Percentiles rank a stretch among this genome's conserved stretches.
Evolutionary conservation across 2,888 invertebrate species (phyloP).

Genomic region (Drosophila atroscutellata): DNA sequence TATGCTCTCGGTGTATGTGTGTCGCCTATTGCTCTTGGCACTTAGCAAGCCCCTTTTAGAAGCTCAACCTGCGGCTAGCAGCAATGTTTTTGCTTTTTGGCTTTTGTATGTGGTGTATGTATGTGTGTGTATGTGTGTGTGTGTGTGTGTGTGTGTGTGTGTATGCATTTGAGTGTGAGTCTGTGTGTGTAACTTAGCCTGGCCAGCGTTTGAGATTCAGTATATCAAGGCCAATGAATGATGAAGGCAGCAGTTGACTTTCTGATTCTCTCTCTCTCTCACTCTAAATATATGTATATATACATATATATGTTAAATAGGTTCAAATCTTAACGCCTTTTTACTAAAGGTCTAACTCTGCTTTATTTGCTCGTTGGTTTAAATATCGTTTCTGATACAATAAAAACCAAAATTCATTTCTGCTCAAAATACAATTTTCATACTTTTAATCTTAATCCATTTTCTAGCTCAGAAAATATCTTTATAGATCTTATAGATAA

Average conservation of each 20-base stretch:
- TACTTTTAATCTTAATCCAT: not conserved
- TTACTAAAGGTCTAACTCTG: not conserved
- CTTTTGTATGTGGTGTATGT: conserved; percentile 5
- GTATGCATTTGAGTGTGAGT: not conserved
- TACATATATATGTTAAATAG: not conserved
- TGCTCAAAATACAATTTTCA: not conserved
- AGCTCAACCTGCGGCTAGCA: conserved; percentile 27
- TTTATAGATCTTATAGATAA: not conserved
- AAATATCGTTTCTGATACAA: not conserved
- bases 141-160: conserved; percentile 1
- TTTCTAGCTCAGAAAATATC: not conserved
- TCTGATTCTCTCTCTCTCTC: not conserved
- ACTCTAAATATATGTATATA: too few relatives aligned
- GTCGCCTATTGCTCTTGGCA: conserved; percentile 25
- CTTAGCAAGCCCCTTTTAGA: conserved; percentile 21
- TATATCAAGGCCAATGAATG: conserved; percentile 50
- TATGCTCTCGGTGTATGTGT: conserved; percentile 17
- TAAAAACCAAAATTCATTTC: not conserved
- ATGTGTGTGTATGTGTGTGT: conserved; percentile 10
- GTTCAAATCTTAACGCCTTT: not conserved
- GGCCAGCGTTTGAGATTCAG: conserved; percentile 31
- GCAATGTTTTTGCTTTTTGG: conserved; percentile 8
- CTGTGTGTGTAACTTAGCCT: conserved; percentile 14
- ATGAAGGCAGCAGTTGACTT: not conserved
- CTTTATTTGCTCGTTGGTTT: not conserved